phyloP scores from a whole-genome alignment of 1,140 invertebrate species.

The Physella acuta region DNA sequence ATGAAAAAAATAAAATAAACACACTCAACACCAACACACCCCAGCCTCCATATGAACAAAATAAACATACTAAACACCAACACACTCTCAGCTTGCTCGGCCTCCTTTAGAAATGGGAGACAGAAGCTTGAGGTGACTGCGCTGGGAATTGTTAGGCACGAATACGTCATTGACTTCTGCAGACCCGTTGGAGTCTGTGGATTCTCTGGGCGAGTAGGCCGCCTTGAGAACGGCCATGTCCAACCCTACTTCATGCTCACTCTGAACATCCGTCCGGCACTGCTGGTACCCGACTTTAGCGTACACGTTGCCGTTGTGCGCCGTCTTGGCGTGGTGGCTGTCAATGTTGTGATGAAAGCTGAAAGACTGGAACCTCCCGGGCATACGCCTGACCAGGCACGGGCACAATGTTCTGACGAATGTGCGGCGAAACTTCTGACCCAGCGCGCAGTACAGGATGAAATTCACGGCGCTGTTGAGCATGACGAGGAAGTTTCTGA shows the following conservation, averaged over 20 bases:
- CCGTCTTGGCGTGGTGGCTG: conserved; percentile 21
- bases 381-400: conserved; percentile 31
- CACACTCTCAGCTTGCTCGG: conserved; percentile 7
- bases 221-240: conserved; percentile 18
- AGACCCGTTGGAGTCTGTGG: conserved; percentile 22
- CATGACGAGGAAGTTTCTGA: conserved; percentile 86
- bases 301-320: conserved; percentile 25
- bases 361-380: conserved; percentile 45
- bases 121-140: conserved; percentile 12
- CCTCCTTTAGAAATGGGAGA: neutral
- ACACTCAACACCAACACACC: too few relatives aligned
- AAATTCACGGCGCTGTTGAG: conserved; percentile 97
- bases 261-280: conserved; percentile 8
- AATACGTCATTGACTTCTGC: neutral
- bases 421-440: conserved; percentile 90
- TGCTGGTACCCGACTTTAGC: conserved; percentile 20
- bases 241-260: conserved; percentile 2
- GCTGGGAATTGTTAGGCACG: conserved; percentile 7
- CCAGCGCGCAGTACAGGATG: conserved; percentile 95
- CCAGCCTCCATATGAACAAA: too few relatives aligned
- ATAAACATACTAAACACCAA: too few relatives aligned
- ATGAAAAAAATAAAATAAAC: too few relatives aligned
- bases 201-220: conserved; percentile 15
- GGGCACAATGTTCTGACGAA: conserved; percentile 83
- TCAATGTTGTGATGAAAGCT: conserved; percentile 29